Percentiles rank a stretch among this genome's conserved stretches.
These are phyloP conservation scores for Mesembrinibis cayennensis DNA, from an alignment of 2,113 vertebrate species.

Conservation along the genomic window DNA sequence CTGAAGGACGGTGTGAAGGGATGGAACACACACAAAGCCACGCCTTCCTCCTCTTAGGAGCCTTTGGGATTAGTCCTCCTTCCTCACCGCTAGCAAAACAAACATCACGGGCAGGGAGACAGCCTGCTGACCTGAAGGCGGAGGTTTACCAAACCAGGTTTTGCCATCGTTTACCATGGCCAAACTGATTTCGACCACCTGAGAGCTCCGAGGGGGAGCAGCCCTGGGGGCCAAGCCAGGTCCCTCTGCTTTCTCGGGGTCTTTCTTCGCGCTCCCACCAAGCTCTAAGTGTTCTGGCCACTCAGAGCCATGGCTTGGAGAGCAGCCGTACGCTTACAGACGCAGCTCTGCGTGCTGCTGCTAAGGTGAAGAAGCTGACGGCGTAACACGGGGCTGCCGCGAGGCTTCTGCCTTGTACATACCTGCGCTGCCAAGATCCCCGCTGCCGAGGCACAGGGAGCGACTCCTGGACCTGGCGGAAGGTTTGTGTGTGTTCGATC, in stretches of 20 bases:
- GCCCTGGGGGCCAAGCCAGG: background rate
- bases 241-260: background rate
- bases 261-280: background rate
- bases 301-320: conserved; percentile 1
- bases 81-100: conserved; percentile 25
- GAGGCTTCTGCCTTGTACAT: conserved; percentile 39
- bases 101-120: background rate
- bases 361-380: conserved; percentile 31
- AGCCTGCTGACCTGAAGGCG: conserved; percentile 6
- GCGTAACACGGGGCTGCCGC: background rate
- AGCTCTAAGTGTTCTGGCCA: background rate
- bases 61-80: conserved; percentile 21
- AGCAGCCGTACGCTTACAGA: background rate
- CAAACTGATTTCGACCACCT: conserved; percentile 64
- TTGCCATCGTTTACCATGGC: conserved; percentile 64
- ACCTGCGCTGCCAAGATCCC: conserved; percentile 46
- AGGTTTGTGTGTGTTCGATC: conserved; percentile 81
- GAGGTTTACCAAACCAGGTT: conserved; percentile 66
- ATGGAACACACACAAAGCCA: conserved; percentile 80
- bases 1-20: conserved; percentile 44
- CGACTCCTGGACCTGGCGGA: conserved; percentile 29
- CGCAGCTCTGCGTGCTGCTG: background rate
- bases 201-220: conserved; percentile 54
- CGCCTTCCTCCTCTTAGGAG: conserved; percentile 18
- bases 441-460: conserved; percentile 15